Conservation (phyloP, 2,888 invertebrate species). For the Plebejus argus region DNA sequence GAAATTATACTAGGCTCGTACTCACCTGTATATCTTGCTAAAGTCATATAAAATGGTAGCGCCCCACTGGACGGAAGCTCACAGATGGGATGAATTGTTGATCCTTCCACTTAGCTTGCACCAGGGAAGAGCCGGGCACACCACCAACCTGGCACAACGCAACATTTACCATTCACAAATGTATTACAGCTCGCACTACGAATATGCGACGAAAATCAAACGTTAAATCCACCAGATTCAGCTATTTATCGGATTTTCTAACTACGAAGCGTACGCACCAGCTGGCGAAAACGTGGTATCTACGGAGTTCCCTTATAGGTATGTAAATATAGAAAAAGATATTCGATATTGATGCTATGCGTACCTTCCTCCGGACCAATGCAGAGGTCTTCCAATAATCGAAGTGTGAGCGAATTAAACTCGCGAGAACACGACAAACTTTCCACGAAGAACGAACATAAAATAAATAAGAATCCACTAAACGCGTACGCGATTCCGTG, state of each 20-base stretch:
- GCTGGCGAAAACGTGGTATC: slow-evolving; percentile 79
- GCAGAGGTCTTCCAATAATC: slow-evolving; percentile 56
- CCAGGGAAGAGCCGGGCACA: slow-evolving; percentile 69
- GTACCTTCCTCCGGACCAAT: slow-evolving; percentile 72
- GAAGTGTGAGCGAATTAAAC: slow-evolving; percentile 50
- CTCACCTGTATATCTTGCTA: slow-evolving; percentile 95
- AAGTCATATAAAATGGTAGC: slow-evolving; percentile 98
- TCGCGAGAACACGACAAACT: slow-evolving; percentile 54
- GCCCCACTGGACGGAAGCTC: slow-evolving; percentile 90
- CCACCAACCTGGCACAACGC: slow-evolving; percentile 68
- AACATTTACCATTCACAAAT: slow-evolving; percentile 54
- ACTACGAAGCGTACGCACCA: slow-evolving; percentile 70
- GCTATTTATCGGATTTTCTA: slow-evolving; percentile 62
- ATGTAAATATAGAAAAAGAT: slow-evolving; percentile 69
- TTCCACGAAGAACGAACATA: slow-evolving; percentile 59
- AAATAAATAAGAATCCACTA: slow-evolving; percentile 67
- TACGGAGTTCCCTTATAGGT: slow-evolving; percentile 60
- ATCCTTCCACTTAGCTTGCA: slow-evolving; percentile 65
- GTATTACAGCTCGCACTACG: slow-evolving; percentile 48
- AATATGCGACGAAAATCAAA: slow-evolving; percentile 44
- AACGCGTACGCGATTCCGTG: slow-evolving; percentile 66
- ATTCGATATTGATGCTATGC: slow-evolving; percentile 68
- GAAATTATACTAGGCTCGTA: slow-evolving; percentile 45
- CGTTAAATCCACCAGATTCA: slow-evolving; percentile 38
- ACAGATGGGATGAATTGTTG: slow-evolving; percentile 77